Evolutionary conservation across 2,888 invertebrate genomes (phyloP), one percentile per base, ranked within the genome.

Genomic region (Dryocosmus kuriphilus): DNA sequence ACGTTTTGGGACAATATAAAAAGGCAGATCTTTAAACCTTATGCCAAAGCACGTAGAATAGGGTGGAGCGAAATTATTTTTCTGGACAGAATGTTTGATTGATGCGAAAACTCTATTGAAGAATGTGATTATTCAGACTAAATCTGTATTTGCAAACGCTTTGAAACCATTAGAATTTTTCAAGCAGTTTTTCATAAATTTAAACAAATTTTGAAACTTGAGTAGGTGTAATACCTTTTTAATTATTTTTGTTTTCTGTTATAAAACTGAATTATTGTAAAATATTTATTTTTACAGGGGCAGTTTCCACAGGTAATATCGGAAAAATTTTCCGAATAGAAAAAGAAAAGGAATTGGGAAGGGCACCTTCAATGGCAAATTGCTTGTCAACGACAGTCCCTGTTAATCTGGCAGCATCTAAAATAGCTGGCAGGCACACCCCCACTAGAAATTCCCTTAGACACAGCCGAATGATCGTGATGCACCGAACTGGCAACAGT

Each of bases 381-480:
- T 92, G 92, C 86, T 86, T 94, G 86, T 92, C 92, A 84, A 95
- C 95, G 51, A 95, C 95, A 8, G 95, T 95, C 80, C 95, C 95
- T 75, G 95, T 95, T 89, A 95, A 95, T 90, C 93, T 95, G 84
- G 94, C 94, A 75, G 93, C 93, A 32, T 92, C 92, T 82, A 94
- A 93, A 90, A 93, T 95, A 83, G 94, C 94, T 60, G 94, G 94
- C 74, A 92, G 94, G 81, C 95, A 95, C 89, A 94, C 94, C 24
- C 95, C 95, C 73, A 95, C 95, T 32, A 92, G 95, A 86, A 94
- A 94, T 88, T 95, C 95, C 86, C 92, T 95, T 82, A 92, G 95
- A 83, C 95, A 95, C 88, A 95, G 95, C 88, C 92, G 95, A 82
- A 95, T 95, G 95, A 93, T 95, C 82, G 95, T 95, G 30, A 92